Evolutionary conservation across 2,888 invertebrate genomes (phyloP).

Genomic region (Cryptus viduatorius): DNA sequence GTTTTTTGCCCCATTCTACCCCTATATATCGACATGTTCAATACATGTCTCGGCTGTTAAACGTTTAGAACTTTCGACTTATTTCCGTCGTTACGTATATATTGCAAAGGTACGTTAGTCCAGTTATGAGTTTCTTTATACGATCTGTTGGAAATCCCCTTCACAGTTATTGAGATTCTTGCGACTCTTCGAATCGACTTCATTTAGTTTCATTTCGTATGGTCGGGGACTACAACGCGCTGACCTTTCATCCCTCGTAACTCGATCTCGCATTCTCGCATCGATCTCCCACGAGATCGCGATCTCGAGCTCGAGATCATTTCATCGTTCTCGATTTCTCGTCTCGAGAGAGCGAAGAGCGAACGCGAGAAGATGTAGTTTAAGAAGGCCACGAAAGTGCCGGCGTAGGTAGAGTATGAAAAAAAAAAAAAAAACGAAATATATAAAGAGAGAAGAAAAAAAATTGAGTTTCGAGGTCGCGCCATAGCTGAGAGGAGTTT

Average conservation of each 20-base stretch:
- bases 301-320: slow-evolving; percentile 38
- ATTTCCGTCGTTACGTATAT: too few species aligned
- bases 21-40: too few species aligned
- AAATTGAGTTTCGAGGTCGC: slow-evolving; percentile 10
- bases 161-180: neutral
- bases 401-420: neutral
- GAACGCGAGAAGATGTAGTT: slow-evolving; percentile 2
- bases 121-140: neutral
- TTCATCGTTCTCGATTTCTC: slow-evolving; percentile 20
- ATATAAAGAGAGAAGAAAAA: neutral
- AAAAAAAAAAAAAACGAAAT: neutral
- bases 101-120: neutral
- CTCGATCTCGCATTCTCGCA: slow-evolving; percentile 14
- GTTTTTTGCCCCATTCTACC: too few species aligned
- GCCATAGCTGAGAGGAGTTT: slow-evolving; percentile 6
- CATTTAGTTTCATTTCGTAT: neutral
- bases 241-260: neutral
- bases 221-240: neutral
- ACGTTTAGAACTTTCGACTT: too few species aligned
- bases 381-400: neutral
- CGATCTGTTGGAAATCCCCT: neutral
- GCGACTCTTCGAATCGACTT: too few species aligned
- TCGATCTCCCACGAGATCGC: slow-evolving; percentile 32
- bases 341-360: neutral
- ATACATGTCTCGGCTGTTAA: too few species aligned